These are phyloP conservation scores for Falcaria lacertinaria DNA, from an alignment of 2,888 invertebrate genomes.

Conservation along the genomic window DNA sequence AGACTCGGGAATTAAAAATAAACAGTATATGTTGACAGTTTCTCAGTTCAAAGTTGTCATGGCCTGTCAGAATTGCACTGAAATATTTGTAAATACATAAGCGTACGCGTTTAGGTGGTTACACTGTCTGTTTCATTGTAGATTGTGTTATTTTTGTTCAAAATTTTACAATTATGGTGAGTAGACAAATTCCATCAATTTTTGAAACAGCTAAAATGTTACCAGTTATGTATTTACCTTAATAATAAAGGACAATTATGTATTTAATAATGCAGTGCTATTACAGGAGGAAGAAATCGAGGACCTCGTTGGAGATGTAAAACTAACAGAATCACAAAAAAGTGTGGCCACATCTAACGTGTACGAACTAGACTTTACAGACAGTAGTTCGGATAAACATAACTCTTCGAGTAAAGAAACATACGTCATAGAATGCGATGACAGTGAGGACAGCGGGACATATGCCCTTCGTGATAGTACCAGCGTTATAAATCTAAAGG, in stretches of 20 bases:
- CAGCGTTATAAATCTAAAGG: constrained; percentile 32
- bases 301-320: constrained; percentile 54
- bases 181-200: constrained; percentile 13
- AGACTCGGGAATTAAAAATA: constrained; percentile 20
- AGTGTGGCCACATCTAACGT: constrained; percentile 60
- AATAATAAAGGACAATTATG: too few species aligned
- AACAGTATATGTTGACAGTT: constrained; percentile 28
- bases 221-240: neutral
- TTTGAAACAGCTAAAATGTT: neutral
- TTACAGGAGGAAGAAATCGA: constrained; percentile 63
- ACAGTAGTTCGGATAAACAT: constrained; percentile 58
- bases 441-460: constrained; percentile 55
- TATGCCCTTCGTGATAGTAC: constrained; percentile 29
- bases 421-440: constrained; percentile 56
- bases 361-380: constrained; percentile 63
- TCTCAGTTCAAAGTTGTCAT: constrained; percentile 56
- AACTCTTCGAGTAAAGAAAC: constrained; percentile 65
- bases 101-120: constrained; percentile 40
- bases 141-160: constrained; percentile 58
- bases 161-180: constrained; percentile 63
- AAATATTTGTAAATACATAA: constrained; percentile 63
- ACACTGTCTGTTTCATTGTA: constrained; percentile 34
- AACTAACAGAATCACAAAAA: constrained; percentile 64
- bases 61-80: constrained; percentile 66
- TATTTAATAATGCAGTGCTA: neutral